These are phyloP conservation scores for Harpalus rubripes DNA, from an alignment of 2,888 invertebrate species.

Conservation along the genomic window DNA sequence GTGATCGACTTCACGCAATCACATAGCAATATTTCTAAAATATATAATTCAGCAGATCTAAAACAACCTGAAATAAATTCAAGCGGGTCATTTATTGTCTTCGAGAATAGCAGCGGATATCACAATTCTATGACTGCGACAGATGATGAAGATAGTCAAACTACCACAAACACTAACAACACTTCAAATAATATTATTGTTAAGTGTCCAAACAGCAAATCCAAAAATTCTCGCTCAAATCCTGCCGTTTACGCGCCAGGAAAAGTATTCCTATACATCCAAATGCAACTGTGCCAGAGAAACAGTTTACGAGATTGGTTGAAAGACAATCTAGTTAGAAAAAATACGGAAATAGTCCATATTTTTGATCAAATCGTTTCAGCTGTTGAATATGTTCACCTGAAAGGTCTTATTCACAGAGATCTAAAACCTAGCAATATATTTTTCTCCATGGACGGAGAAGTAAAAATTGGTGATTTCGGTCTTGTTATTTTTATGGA, in stretches of 20 bases:
- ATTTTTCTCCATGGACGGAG: constrained; percentile 94
- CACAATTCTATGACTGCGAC: constrained; percentile 24
- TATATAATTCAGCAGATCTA: constrained; percentile 4
- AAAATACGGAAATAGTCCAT: constrained; percentile 80
- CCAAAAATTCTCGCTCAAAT: constrained; percentile 52
- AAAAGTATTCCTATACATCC: constrained; percentile 92
- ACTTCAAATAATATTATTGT: not conserved
- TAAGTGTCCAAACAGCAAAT: not conserved
- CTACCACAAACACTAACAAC: not conserved
- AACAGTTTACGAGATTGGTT: constrained; percentile 97
- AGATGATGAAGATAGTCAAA: constrained; percentile 32
- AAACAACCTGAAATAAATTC: constrained; percentile 26
- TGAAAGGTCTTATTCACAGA: constrained; percentile 94
- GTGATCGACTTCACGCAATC: constrained; percentile 52
- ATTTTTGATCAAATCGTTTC: constrained; percentile 95
- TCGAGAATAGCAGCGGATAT: constrained; percentile 56
- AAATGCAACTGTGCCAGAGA: constrained; percentile 96
- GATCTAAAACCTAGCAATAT: constrained; percentile 97
- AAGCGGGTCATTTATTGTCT: constrained; percentile 63
- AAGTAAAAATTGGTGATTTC: constrained; percentile 98
- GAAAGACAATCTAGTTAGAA: constrained; percentile 79
- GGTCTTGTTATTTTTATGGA: constrained; percentile 96
- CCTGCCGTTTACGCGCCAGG: constrained; percentile 36
- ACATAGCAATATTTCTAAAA: constrained; percentile 29
- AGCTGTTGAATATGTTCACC: constrained; percentile 97